Evolutionary conservation across 1,140 invertebrate species (phyloP).

Genomic region (Bombyx mori): ASM3026992v2 NC_085114.1:7807001-7807500

Average conservation of each 20-base stretch:
- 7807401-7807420: too few species aligned
- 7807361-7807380: background rate
- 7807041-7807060: too few species aligned
- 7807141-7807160: slow-evolving; percentile 25
- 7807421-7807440: too few species aligned
- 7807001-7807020: too few species aligned
- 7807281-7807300: slow-evolving; percentile 68
- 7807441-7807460: too few species aligned
- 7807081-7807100: background rate
- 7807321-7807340: slow-evolving; percentile 56
- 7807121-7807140: slow-evolving; percentile 15
- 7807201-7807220: slow-evolving; percentile 67
- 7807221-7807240: slow-evolving; percentile 70
- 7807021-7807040: too few species aligned
- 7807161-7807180: slow-evolving; percentile 53
- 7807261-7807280: slow-evolving; percentile 70
- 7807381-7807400: too few species aligned
- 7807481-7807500: too few species aligned
- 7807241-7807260: slow-evolving; percentile 69
- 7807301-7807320: slow-evolving; percentile 54
- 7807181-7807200: slow-evolving; percentile 71
- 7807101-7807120: slow-evolving; percentile 1
- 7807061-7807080: too few species aligned
- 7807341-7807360: slow-evolving; percentile 22
- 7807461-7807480: too few species aligned